These are phyloP conservation scores for Callaeas wilsoni DNA, from an alignment of 2,113 vertebrate genomes.

Conservation along the genomic window DNA sequence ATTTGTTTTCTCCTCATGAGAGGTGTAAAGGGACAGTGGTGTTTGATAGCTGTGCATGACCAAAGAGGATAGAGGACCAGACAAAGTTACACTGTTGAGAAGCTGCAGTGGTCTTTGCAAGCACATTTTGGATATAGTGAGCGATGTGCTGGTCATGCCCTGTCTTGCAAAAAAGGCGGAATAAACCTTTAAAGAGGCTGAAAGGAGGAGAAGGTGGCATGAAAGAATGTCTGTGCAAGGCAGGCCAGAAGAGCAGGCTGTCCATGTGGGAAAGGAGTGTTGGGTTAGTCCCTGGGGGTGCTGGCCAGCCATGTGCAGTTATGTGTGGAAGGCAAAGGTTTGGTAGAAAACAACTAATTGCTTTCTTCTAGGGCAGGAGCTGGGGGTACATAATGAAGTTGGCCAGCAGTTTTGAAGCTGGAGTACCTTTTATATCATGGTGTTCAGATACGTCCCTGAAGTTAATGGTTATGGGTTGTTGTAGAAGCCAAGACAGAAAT, in stretches of 20 bases:
- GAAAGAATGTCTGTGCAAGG: background rate
- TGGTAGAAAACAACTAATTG: background rate
- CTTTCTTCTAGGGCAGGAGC: background rate
- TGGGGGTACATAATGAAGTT: background rate
- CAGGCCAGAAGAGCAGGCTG: background rate
- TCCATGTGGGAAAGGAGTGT: background rate
- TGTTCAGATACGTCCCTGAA: background rate
- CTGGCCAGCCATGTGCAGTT: background rate
- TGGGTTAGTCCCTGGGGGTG: background rate
- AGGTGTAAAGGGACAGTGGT: background rate
- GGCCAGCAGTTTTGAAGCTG: background rate
- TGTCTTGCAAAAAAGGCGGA: background rate
- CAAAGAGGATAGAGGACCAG: background rate
- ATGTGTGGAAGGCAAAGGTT: background rate
- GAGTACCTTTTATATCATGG: background rate
- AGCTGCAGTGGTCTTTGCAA: background rate
- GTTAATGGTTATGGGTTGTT: background rate
- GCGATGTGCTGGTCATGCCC: background rate
- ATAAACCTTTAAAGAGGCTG: background rate
- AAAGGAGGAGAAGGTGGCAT: background rate
- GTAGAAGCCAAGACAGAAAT: background rate
- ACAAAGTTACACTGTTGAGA: background rate
- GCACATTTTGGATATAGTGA: background rate
- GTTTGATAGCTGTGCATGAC: background rate
- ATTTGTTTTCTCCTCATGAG: fast-evolving